phyloP scores from a whole-genome alignment of 2,113 vertebrate genomes.

The Diphyllodes magnificus region DNA sequence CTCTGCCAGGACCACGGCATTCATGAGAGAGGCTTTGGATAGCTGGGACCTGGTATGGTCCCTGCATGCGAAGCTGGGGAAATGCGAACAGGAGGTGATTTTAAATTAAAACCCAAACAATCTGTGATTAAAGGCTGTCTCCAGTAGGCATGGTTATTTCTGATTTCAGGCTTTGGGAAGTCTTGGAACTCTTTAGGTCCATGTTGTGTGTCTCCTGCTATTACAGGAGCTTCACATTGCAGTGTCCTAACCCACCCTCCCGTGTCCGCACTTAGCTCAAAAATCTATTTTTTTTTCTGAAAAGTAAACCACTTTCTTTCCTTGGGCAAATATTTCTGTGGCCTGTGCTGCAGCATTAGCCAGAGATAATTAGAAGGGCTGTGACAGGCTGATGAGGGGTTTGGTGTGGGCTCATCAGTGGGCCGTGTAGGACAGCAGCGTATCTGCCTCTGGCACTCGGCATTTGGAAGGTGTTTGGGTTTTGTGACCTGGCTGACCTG shows the following conservation, averaged over 20 bases:
- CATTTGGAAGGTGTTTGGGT: neutral
- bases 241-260: neutral
- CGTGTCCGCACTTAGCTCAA: neutral
- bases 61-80: neutral
- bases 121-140: neutral
- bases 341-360: neutral
- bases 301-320: neutral
- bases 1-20: fast-evolving
- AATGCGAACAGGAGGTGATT: neutral
- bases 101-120: neutral
- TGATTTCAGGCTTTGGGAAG: neutral
- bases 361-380: neutral
- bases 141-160: neutral
- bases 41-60: neutral
- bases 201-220: neutral
- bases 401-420: neutral
- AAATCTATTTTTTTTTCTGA: neutral
- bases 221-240: neutral
- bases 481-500: neutral
- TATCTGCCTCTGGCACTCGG: neutral
- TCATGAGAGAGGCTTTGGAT: neutral
- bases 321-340: neutral
- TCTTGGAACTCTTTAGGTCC: neutral
- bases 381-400: fast-evolving
- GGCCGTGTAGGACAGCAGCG: neutral